Percentiles rank a stretch among this genome's conserved stretches.
phyloP scores from a whole-genome alignment of 2,113 vertebrate species.

The Apus apus region DNA sequence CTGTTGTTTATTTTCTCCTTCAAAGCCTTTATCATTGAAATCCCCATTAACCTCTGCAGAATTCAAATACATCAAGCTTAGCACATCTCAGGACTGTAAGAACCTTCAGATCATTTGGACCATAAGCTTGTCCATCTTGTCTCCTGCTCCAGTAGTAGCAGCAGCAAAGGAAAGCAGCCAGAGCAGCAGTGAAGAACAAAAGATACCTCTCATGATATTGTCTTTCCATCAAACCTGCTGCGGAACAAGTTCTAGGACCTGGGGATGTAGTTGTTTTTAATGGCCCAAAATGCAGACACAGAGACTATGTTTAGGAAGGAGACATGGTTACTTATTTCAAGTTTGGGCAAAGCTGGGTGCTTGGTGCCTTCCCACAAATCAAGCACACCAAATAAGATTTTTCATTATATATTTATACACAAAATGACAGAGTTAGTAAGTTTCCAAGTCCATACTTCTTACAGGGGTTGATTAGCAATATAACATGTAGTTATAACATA shows the following conservation, averaged over 20 bases:
- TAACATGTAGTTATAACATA: too few species aligned
- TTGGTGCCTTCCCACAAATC: too few species aligned
- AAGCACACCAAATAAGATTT: too few species aligned
- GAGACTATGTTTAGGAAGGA: too few species aligned
- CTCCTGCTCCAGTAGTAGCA: not conserved
- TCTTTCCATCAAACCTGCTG: not conserved
- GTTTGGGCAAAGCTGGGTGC: too few species aligned
- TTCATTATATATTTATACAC: too few species aligned
- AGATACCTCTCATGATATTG: not conserved
- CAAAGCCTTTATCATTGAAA: not conserved
- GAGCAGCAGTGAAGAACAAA: not conserved
- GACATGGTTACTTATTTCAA: too few species aligned
- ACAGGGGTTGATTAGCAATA: too few species aligned
- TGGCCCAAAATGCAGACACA: too few species aligned
- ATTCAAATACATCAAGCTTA: not conserved
- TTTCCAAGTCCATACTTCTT: too few species aligned
- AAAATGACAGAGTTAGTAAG: too few species aligned
- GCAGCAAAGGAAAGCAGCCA: not conserved
- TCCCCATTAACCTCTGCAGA: not conserved
- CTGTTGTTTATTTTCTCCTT: not conserved
- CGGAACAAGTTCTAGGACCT: not conserved
- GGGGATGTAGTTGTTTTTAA: not conserved
- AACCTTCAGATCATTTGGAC: not conserved
- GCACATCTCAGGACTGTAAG: fast-evolving
- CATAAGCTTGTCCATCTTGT: not conserved